phyloP scores from a whole-genome alignment of 2,888 invertebrate species.

The Leptopilina drosophilae region DNA sequence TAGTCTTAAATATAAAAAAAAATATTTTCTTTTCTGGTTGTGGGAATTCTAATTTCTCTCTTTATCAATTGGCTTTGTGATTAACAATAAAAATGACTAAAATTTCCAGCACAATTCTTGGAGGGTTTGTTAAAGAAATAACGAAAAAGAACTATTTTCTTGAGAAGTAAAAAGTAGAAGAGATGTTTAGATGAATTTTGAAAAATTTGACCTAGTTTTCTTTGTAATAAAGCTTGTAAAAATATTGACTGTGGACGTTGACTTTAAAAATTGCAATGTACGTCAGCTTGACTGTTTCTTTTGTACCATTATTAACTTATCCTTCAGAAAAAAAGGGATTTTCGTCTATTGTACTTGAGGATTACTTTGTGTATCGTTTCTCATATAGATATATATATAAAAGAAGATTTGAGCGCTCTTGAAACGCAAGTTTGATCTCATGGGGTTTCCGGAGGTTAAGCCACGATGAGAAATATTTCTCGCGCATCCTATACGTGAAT shows the following conservation, averaged over 20 bases:
- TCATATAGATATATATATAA: constrained; percentile 3
- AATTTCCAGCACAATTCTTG: too few relatives aligned
- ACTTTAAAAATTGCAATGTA: constrained; percentile 5
- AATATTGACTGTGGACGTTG: constrained; percentile 8
- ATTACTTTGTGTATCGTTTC: constrained; percentile 6
- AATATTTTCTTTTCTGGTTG: not conserved
- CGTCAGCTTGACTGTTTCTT: not conserved
- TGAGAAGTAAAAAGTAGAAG: too few relatives aligned
- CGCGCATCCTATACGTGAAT: not conserved
- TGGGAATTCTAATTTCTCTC: not conserved
- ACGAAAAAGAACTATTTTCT: too few relatives aligned
- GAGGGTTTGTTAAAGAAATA: too few relatives aligned
- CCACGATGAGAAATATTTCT: constrained; percentile 49
- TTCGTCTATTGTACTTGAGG: constrained; percentile 25
- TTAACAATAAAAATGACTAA: too few relatives aligned
- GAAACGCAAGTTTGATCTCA: constrained; percentile 49
- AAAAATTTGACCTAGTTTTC: not conserved
- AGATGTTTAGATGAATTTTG: not conserved
- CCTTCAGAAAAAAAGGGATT: constrained; percentile 1
- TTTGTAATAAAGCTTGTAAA: not conserved
- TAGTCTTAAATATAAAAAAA: too few relatives aligned
- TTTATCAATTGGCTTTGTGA: too few relatives aligned
- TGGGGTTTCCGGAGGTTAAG: constrained; percentile 60
- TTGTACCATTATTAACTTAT: constrained; percentile 13
- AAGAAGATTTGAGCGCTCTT: constrained; percentile 14